Evolutionary conservation across 2,888 invertebrate genomes (phyloP).

Genomic region (Campoplex nolae): DNA sequence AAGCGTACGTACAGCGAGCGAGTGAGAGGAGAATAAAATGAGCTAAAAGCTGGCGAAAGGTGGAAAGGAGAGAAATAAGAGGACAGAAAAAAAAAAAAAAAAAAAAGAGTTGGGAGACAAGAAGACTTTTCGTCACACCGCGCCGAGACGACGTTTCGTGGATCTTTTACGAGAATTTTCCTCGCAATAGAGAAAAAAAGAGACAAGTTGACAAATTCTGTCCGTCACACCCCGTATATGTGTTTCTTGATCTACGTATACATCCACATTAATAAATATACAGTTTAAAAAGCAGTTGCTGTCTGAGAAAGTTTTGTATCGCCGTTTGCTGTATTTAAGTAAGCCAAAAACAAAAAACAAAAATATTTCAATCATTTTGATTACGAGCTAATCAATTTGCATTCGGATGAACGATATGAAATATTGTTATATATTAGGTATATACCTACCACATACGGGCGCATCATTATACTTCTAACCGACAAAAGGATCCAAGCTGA

Average conservation of each 20-base stretch:
- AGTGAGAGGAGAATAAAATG: slow-evolving; percentile 40
- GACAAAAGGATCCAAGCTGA: slow-evolving; percentile 1
- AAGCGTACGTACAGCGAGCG: slow-evolving; percentile 21
- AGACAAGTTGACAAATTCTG: slow-evolving; percentile 63
- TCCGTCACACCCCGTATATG: not conserved
- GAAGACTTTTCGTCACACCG: slow-evolving; percentile 70
- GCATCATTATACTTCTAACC: not conserved
- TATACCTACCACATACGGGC: too few relatives aligned
- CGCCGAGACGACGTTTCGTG: slow-evolving; percentile 12
- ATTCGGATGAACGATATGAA: not conserved
- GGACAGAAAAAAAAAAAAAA: slow-evolving; percentile 34
- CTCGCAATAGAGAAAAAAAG: slow-evolving; percentile 24
- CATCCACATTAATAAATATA: not conserved
- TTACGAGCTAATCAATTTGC: not conserved
- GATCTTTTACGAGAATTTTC: slow-evolving; percentile 20
- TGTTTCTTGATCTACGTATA: slow-evolving; percentile 6
- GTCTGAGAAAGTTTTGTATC: not conserved
- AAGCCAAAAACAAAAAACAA: not conserved
- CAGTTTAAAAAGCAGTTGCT: not conserved
- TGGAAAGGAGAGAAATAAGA: not conserved
- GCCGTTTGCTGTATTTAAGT: not conserved
- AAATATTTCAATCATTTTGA: not conserved
- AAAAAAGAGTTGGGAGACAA: slow-evolving; percentile 60
- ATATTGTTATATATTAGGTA: too few relatives aligned
- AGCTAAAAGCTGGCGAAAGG: slow-evolving; percentile 15